Conservation (phyloP, 2,797 vertebrate genomes). For the Spinibarbus caldwelli region DNA sequence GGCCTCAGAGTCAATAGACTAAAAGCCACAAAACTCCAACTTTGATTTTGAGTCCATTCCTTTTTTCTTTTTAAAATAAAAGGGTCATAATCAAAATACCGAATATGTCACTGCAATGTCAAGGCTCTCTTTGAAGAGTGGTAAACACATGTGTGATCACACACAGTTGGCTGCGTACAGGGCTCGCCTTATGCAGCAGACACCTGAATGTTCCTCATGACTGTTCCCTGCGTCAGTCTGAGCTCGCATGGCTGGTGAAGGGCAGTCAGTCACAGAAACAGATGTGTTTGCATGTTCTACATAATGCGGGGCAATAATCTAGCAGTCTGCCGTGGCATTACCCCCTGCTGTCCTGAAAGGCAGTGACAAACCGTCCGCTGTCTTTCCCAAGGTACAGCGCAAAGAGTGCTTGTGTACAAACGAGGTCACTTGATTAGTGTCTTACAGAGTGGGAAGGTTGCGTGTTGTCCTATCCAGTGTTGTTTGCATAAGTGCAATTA, state of each 20-base stretch:
- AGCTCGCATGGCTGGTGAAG: constrained; percentile 43
- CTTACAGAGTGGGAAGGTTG: constrained; percentile 31
- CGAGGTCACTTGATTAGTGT: constrained; percentile 44
- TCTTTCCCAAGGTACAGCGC: constrained; percentile 40
- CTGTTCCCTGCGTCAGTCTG: constrained; percentile 25
- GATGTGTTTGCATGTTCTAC: constrained; percentile 65
- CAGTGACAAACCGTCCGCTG: constrained; percentile 53
- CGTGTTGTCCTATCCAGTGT: background rate
- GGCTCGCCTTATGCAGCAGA: constrained; percentile 18
- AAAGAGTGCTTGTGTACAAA: constrained; percentile 47
- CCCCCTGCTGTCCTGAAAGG: constrained; percentile 56
- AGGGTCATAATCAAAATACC: constrained; percentile 18
- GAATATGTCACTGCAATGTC: constrained; percentile 31
- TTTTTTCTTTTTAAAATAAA: background rate
- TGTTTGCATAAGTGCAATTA: background rate
- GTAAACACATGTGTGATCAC: constrained; percentile 36
- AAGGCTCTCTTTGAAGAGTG: constrained; percentile 26
- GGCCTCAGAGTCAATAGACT: too few relatives aligned
- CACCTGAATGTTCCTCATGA: constrained; percentile 39
- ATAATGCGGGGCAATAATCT: constrained; percentile 63
- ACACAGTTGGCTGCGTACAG: background rate
- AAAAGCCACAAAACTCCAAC: background rate
- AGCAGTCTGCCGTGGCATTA: constrained; percentile 55
- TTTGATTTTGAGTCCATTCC: background rate
- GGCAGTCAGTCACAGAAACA: constrained; percentile 62